These are phyloP conservation scores for Pararge aegeria DNA, from an alignment of 1,140 invertebrate species.

Conservation along the genomic window DNA sequence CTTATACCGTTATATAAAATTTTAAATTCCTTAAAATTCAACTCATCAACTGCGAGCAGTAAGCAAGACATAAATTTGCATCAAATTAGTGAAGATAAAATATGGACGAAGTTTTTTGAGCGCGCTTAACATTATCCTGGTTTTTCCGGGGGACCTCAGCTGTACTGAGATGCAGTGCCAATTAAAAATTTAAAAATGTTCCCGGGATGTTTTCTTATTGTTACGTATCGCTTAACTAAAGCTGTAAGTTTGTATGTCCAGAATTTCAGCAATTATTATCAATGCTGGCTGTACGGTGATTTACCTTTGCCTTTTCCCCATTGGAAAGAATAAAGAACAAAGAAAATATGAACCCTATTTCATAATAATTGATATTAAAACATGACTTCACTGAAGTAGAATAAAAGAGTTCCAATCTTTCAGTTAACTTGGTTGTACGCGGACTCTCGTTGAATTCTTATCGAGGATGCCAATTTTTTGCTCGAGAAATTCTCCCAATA, in stretches of 20 bases:
- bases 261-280: neutral
- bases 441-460: neutral
- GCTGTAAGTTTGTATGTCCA: neutral
- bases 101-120: neutral
- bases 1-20: no score
- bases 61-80: neutral
- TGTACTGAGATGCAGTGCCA: neutral
- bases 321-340: no score
- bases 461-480: neutral
- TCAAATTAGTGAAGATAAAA: neutral
- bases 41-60: no score
- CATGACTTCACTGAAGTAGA: neutral
- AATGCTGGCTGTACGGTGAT: no score
- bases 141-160: neutral
- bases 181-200: neutral
- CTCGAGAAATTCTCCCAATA: neutral
- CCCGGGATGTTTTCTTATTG: neutral
- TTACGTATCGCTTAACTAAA: neutral
- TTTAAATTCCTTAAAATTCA: no score
- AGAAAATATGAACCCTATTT: no score
- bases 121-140: neutral
- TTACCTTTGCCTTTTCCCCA: no score
- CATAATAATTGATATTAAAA: no score
- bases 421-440: neutral
- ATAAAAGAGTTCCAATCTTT: neutral